Conservation (phyloP, 1,140 invertebrate genomes). For the Zelostemma sp. region DNA sequence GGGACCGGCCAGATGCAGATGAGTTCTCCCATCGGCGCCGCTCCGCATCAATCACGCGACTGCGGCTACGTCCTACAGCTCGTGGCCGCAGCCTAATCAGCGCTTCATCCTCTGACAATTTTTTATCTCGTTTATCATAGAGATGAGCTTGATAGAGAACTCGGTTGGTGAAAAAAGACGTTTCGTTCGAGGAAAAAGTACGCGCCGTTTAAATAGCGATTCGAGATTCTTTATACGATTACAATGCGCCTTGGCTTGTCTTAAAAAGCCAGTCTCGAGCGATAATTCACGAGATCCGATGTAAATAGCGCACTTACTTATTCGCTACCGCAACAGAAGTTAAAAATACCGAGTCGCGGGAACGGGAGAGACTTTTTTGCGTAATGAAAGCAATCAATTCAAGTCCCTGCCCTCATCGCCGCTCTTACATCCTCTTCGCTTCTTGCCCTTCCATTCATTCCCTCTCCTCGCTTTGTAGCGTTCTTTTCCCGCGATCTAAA, state of each 20-base stretch:
- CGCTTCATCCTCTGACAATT: constrained; percentile 46
- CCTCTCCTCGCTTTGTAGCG: constrained; percentile 26
- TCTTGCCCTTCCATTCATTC: constrained; percentile 20
- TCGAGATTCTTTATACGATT: no score
- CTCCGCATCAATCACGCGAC: constrained; percentile 60
- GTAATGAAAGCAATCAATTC: constrained; percentile 71
- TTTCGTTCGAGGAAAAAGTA: constrained; percentile 30
- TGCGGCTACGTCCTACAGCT: constrained; percentile 37
- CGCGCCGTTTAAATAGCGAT: no score
- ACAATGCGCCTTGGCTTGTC: no score
- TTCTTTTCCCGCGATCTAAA: no score
- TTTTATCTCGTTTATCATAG: constrained; percentile 63
- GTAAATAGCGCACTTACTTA: constrained; percentile 69
- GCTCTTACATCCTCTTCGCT: constrained; percentile 29
- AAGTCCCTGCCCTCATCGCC: constrained; percentile 59
- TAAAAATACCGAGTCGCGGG: constrained; percentile 62
- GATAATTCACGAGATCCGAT: constrained; percentile 69
- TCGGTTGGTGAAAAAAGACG: constrained; percentile 33
- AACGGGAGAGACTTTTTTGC: constrained; percentile 60
- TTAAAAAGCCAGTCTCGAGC: constrained; percentile 24
- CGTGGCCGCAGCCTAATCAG: constrained; percentile 59
- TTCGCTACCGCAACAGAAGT: constrained; percentile 64
- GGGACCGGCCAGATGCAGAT: constrained; percentile 61
- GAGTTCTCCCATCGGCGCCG: constrained; percentile 47
- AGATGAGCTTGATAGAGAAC: constrained; percentile 48